phyloP scores from a whole-genome alignment of 2,113 vertebrate genomes.

The Saiga tatarica region DNA sequence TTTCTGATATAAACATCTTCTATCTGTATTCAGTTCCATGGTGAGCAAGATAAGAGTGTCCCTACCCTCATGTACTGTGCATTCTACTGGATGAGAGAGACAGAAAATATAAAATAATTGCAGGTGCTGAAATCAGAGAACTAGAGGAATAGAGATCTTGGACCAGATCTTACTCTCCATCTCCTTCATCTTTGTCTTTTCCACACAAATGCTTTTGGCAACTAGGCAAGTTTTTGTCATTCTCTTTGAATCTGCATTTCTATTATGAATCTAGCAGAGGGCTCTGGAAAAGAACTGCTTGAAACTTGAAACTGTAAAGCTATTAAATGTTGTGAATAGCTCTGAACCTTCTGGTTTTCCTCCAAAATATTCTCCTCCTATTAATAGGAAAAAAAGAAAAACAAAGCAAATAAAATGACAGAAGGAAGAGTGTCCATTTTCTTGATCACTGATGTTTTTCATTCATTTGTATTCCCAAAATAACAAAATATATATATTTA shows the following conservation, averaged over 20 bases:
- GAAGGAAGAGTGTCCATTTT: background rate
- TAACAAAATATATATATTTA: background rate
- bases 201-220: background rate
- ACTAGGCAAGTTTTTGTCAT: background rate
- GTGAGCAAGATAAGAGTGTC: background rate
- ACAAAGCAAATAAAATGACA: background rate
- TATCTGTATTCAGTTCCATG: background rate
- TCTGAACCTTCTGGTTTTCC: background rate
- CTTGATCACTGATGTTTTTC: background rate
- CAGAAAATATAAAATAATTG: background rate
- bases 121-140: background rate
- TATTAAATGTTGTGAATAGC: background rate
- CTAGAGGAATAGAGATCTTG: background rate
- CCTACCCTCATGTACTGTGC: background rate
- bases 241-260: slow-evolving; percentile 4
- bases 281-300: background rate
- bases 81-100: background rate
- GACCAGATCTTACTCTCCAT: background rate
- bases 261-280: background rate
- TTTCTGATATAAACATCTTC: background rate
- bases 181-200: background rate
- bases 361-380: background rate
- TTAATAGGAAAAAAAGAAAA: background rate
- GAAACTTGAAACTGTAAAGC: background rate
- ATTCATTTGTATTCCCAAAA: background rate